Base-by-base conservation (phyloP, 37 sponge, comb jelly and placozoan species). In the Oscarella lobularis region DNA sequence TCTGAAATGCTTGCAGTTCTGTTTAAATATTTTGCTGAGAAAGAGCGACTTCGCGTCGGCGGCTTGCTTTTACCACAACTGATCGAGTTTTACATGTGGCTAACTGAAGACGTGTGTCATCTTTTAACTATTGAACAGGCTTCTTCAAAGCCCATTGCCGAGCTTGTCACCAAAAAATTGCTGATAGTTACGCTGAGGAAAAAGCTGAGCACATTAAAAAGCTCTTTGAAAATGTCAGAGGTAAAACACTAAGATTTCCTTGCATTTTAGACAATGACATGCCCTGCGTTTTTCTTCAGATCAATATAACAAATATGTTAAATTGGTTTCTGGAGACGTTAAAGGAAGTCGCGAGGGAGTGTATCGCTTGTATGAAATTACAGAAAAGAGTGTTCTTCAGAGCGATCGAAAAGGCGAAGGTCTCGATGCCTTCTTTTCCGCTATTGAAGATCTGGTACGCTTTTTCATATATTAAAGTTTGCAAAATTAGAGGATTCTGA, bases 321-420 rank as follows among this genome's bases (percentile, higher is more conserved):
- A 48, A 48, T 20, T 48, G 60, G 20, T 27, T 48, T 9, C 14
- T 48, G 60, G 60, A 20, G 60, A 84, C 29, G 86, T 87, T 36
- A 83, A 90, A 36, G 95, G 95, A 1, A 66, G 72, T 37, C 90
- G 88, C 0, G 88, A 85, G 5, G 89, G 91, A 81, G 83, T 79
- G 2, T 79, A 83, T 1, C 76, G 82, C 48, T 48, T 94, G 27
- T 74, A 73, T 67, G 73, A 78, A 3, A 89, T 93, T 40, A 78
- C 78, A 67, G 82, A 84, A 38, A 75, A 89, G 36, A 82, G 74
- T 5, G 74, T 87, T 27, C 60, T 48, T 9, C 60, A 27, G 60
- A 48, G 60, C 20, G 60, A 48, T 20, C 20, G 60, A 48, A 48
- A 20, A 48, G 60, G 60, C 9, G 60, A 85, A 31, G 60, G 60